Evolutionary conservation across 1,140 invertebrate species (phyloP).

Genomic region (Ylistrum balloti): DNA sequence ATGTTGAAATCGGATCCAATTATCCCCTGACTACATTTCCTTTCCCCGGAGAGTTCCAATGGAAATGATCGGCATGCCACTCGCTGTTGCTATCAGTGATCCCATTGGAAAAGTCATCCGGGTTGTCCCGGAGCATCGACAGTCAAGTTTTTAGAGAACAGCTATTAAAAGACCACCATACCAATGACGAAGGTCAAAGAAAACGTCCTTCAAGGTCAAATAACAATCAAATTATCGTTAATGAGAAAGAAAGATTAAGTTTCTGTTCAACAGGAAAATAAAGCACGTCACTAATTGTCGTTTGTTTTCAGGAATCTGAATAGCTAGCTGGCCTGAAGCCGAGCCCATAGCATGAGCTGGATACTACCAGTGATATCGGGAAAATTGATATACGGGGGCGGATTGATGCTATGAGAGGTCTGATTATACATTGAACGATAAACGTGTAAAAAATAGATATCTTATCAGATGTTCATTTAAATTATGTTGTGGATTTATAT

Average conservation of each 20-base stretch:
- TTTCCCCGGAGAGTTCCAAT: not conserved
- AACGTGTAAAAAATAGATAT: no score
- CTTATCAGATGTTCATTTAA: no score
- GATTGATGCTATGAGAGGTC: no score
- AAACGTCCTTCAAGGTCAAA: not conserved
- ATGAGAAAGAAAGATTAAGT: not conserved
- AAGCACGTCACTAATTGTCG: not conserved
- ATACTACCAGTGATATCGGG: no score
- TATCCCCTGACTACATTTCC: not conserved
- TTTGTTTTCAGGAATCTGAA: not conserved
- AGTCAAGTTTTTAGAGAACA: not conserved
- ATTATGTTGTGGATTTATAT: no score
- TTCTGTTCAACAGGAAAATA: not conserved
- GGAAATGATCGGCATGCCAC: not conserved
- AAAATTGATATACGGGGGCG: no score
- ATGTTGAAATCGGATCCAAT: constrained; percentile 22
- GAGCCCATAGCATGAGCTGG: no score
- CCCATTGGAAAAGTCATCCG: constrained; percentile 1
- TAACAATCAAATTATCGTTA: not conserved
- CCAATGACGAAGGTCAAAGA: not conserved
- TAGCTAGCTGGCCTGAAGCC: no score
- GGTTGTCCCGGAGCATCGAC: not conserved
- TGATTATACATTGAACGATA: no score
- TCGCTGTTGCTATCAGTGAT: not conserved
- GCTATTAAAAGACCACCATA: not conserved